These are phyloP conservation scores for Diglossa cyanea DNA, from an alignment of 2,797 vertebrate genomes.

Conservation along the genomic window DNA sequence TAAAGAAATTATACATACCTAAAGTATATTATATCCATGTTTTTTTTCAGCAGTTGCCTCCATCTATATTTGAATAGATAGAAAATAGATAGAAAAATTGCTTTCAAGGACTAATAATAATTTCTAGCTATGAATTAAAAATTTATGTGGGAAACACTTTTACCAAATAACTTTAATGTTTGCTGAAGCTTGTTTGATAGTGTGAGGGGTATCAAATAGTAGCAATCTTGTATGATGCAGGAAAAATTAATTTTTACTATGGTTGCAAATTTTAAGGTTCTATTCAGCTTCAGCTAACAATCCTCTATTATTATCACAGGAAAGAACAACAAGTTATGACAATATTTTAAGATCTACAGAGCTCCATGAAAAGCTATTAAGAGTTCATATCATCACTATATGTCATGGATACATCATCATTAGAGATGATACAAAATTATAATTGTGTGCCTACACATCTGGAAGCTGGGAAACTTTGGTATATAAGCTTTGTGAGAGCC, in stretches of 20 bases:
- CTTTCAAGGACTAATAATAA: neutral
- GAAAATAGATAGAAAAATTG: neutral
- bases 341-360: neutral
- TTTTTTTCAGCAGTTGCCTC: neutral
- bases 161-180: neutral
- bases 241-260: neutral
- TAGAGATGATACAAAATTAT: neutral
- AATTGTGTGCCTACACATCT: neutral
- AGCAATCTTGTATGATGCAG: neutral
- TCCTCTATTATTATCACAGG: neutral
- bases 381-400: neutral
- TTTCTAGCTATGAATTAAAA: neutral
- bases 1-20: neutral
- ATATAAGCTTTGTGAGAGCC: neutral
- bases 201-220: neutral
- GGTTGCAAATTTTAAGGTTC: neutral
- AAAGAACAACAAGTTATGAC: neutral
- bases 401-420: neutral
- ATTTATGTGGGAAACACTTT: neutral
- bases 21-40: neutral
- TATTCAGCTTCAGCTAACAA: neutral
- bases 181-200: neutral
- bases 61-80: neutral
- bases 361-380: neutral
- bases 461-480: neutral